Evolutionary conservation across 2,113 vertebrate genomes (phyloP).

Genomic region (Lates calcarifer): DNA sequence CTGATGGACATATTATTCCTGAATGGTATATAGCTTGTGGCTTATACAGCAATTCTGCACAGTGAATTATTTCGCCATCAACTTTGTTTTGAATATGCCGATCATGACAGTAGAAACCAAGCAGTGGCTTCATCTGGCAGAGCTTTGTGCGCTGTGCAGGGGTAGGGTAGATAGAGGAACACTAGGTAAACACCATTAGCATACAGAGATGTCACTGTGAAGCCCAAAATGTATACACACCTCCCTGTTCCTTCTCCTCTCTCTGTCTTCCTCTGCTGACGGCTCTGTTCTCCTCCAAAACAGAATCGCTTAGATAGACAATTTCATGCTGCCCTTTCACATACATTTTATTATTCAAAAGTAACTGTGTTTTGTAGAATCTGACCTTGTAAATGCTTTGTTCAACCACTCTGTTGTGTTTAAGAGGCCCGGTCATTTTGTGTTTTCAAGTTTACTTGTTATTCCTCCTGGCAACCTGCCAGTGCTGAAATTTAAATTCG

Average conservation of each 20-base stretch:
- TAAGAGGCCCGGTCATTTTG: not conserved
- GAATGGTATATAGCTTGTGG: not conserved
- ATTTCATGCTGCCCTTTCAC: conserved; percentile 25
- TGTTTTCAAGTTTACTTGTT: not conserved
- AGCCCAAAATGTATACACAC: conserved; percentile 13
- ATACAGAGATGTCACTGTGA: conserved; percentile 35
- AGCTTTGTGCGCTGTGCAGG: conserved; percentile 16
- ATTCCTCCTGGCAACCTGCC: not conserved
- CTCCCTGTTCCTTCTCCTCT: conserved; percentile 21
- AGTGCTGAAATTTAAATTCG: not conserved
- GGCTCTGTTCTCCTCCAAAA: conserved; percentile 14
- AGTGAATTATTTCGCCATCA: conserved; percentile 39
- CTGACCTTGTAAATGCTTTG: conserved; percentile 24
- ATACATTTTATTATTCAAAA: conserved; percentile 1
- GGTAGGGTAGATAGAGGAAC: conserved; percentile 1
- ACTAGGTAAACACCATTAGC: conserved; percentile 53
- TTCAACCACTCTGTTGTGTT: not conserved
- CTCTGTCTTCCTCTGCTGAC: not conserved
- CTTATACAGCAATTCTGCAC: conserved; percentile 3
- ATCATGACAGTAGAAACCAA: conserved; percentile 16
- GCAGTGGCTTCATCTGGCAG: conserved; percentile 5
- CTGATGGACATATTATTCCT: conserved; percentile 27
- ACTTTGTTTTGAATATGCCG: not conserved
- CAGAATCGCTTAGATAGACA: conserved; percentile 39
- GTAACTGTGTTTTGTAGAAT: not conserved